Base-by-base conservation (phyloP, 2,797 vertebrate species). In the Oreochromis mossambicus region DNA sequence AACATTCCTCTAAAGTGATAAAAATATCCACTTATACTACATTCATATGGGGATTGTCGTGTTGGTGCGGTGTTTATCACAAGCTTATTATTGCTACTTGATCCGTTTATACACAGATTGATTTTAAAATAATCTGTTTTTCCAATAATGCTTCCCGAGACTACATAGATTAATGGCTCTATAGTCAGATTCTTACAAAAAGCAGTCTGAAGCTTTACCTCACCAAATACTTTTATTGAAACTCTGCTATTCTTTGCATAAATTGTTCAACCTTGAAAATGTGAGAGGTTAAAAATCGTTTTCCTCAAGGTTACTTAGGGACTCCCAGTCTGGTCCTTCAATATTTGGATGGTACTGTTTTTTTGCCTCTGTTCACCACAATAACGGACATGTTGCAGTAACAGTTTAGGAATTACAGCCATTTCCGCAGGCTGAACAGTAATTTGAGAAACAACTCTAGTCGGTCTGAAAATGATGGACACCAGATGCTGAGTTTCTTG, bases 91-190 rank as follows among this genome's bases (percentile, higher is more conserved):
- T 38, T 61, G 24, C 13, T 46, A 83, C 13, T 13, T 86, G 86
- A 88, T 86, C 86, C 55, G 63, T 89, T 92, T 91, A 79, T 58
- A 34, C n/a, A 50, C 54, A 88, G 90, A 88, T 92, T 91, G 85
- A 76, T 3, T 14, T 15, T 11, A 10, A 84, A 87, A 77, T 92
- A 89, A 92, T 92, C 89, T 58, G 17, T 77, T n/a, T n/a, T 73
- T 88, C 24, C 8, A 41, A 17, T 81, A 52, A 52, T 56, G 9
- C 50, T 76, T 70, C 70, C 58, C 43, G 68, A 63, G 24, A 29
- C 50, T 81, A 32, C 3, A 6, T 58, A 43, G 41, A 83, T 83
- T 76, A 82, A 78, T 32, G 24, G 17, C 11, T 6, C 32, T 6
- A 2, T 15, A 24, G 32, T 68, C 19, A 56, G 11, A 80, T 21